Percentiles rank a stretch among this genome's conserved stretches.
Evolutionary conservation across 1,140 invertebrate species (phyloP).

Genomic region (Tetramorium parvispinum): DNA sequence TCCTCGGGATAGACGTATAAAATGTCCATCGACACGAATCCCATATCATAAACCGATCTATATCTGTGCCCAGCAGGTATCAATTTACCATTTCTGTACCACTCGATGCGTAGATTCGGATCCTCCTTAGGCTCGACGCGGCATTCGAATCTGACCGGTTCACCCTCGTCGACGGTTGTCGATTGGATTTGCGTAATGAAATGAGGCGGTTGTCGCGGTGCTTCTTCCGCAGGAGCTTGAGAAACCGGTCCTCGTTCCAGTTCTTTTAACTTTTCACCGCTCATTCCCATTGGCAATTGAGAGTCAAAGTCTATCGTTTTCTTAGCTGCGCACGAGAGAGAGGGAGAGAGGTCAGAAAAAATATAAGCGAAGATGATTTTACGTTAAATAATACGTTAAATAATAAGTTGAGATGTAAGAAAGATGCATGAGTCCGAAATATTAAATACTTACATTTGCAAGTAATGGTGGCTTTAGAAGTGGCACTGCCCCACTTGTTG

Average conservation of each 20-base stretch:
- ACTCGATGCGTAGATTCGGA: conserved; percentile 95
- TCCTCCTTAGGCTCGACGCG: conserved; percentile 97
- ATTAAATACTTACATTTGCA: conserved; percentile 87
- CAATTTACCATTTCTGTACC: conserved; percentile 96
- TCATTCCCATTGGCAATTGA: conserved; percentile 96
- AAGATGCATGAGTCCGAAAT: background rate
- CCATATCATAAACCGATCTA: conserved; percentile 96
- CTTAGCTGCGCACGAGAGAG: conserved; percentile 87
- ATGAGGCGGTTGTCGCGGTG: conserved; percentile 90
- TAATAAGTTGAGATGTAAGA: background rate
- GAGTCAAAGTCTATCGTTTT: conserved; percentile 96
- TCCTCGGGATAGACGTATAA: conserved; percentile 97
- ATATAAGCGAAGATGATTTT: background rate
- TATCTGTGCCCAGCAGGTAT: conserved; percentile 96
- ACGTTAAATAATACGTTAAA: background rate
- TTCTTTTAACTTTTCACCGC: conserved; percentile 96
- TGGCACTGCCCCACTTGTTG: conserved; percentile 94
- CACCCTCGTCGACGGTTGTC: conserved; percentile 93
- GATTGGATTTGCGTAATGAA: conserved; percentile 95
- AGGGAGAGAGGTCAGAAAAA: background rate
- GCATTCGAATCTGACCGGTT: conserved; percentile 97
- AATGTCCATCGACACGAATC: conserved; percentile 97
- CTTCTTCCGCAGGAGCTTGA: conserved; percentile 89
- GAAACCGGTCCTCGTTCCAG: conserved; percentile 93
- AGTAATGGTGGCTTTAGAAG: conserved; percentile 93